Conservation (phyloP, 1,140 invertebrate species). For the Panonychus citri region DNA sequence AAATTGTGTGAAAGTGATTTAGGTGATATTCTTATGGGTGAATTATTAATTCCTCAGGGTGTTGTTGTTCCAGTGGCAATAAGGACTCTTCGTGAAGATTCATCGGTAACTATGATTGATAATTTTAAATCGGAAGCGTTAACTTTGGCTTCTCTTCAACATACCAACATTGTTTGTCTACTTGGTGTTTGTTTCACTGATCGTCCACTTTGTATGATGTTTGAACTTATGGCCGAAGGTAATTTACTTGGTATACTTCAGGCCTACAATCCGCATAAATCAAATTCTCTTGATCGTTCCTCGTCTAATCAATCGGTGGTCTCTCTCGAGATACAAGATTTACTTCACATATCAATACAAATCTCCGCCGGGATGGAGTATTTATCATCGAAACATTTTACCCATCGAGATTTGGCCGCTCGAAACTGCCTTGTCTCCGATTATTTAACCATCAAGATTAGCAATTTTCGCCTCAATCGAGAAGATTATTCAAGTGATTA, state of each 20-base stretch:
- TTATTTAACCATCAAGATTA: neutral
- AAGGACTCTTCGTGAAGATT: slow-evolving; percentile 49
- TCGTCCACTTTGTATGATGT: slow-evolving; percentile 72
- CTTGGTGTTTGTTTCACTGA: slow-evolving; percentile 81
- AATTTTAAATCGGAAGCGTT: slow-evolving; percentile 91
- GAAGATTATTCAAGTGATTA: slow-evolving; percentile 67
- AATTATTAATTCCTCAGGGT: slow-evolving; percentile 28
- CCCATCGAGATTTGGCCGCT: slow-evolving; percentile 56
- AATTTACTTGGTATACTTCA: slow-evolving; percentile 67
- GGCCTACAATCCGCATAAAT: neutral
- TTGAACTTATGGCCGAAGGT: slow-evolving; percentile 91
- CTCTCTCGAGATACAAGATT: slow-evolving; percentile 49
- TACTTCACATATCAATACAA: slow-evolving; percentile 60
- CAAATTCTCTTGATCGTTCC: slow-evolving; percentile 36
- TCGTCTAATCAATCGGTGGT: slow-evolving; percentile 43
- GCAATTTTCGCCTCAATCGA: slow-evolving; percentile 30
- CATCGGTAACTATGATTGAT: slow-evolving; percentile 60
- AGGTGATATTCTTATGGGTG: slow-evolving; percentile 84
- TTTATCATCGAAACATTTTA: slow-evolving; percentile 46
- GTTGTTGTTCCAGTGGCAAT: slow-evolving; percentile 30
- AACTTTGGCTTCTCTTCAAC: slow-evolving; percentile 88
- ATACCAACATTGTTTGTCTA: slow-evolving; percentile 75
- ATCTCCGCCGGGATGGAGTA: slow-evolving; percentile 87
- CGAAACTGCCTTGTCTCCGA: slow-evolving; percentile 55
- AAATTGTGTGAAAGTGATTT: slow-evolving; percentile 89